Conservation (phyloP, 2,113 vertebrate genomes). For the Rhegmatorhina hoffmannsi region DNA sequence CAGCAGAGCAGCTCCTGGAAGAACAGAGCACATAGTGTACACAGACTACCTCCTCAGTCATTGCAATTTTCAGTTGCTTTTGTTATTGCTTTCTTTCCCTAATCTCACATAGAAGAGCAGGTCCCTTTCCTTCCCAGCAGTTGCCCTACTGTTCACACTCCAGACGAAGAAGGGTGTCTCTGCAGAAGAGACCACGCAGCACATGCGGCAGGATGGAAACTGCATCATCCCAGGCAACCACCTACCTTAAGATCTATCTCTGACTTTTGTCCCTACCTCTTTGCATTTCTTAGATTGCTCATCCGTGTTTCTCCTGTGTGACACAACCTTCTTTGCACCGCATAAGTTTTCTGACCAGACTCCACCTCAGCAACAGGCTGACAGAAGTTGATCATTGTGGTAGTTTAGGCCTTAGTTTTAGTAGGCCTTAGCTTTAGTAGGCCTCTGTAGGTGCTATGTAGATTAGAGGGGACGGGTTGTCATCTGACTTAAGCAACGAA, state of each 20-base stretch:
- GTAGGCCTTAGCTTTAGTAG: no score
- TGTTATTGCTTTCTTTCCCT: background rate
- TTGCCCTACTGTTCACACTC: fast-evolving
- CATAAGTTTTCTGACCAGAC: background rate
- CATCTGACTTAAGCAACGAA: no score
- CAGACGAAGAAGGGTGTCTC: background rate
- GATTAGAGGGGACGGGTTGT: no score
- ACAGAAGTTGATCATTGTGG: background rate
- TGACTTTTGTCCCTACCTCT: background rate
- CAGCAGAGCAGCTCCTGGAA: background rate
- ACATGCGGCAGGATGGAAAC: background rate
- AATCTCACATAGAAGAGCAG: background rate
- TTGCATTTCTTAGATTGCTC: background rate
- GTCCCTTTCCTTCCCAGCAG: fast-evolving
- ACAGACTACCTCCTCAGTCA: background rate
- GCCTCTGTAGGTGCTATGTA: no score
- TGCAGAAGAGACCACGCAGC: background rate
- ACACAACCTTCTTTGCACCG: background rate
- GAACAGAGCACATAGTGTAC: background rate
- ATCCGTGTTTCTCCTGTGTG: background rate
- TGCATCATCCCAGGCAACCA: background rate
- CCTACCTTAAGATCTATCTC: background rate
- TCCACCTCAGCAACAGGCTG: background rate
- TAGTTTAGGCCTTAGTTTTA: no score
- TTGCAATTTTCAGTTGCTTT: background rate